Evolutionary conservation across 1,140 invertebrate species (phyloP).

Genomic region (Euwallacea similis): DNA sequence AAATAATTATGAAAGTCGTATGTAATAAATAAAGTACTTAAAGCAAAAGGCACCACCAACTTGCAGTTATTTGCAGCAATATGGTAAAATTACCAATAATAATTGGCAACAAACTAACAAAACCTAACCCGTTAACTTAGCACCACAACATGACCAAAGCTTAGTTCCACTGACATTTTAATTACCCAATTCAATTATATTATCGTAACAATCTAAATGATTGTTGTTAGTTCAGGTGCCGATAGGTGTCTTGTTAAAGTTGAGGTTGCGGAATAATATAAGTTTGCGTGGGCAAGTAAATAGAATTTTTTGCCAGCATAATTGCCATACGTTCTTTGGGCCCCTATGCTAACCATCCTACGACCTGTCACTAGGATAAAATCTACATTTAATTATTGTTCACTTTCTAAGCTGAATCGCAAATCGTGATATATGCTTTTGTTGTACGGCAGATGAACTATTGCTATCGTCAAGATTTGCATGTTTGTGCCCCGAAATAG

Average conservation of each 20-base stretch:
- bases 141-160: no score
- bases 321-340: slow-evolving; percentile 24
- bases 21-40: neutral
- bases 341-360: slow-evolving; percentile 21
- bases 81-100: neutral
- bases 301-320: slow-evolving; percentile 13
- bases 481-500: no score
- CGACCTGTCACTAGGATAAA: slow-evolving; percentile 26
- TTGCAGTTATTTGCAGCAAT: neutral
- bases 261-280: slow-evolving; percentile 5
- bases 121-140: neutral
- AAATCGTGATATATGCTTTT: slow-evolving; percentile 19
- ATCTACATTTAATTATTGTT: slow-evolving; percentile 29
- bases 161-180: neutral
- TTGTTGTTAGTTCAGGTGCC: slow-evolving; percentile 16
- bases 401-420: slow-evolving; percentile 21
- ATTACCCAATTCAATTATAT: neutral
- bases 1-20: neutral
- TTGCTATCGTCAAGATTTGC: neutral
- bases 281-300: slow-evolving; percentile 14
- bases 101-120: neutral
- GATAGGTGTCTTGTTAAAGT: slow-evolving; percentile 20
- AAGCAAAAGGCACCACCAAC: neutral
- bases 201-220: slow-evolving; percentile 10
- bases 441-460: neutral